These are phyloP conservation scores for Bufotes viridis DNA, from an alignment of 2,797 vertebrate genomes.

Conservation along the genomic window DNA sequence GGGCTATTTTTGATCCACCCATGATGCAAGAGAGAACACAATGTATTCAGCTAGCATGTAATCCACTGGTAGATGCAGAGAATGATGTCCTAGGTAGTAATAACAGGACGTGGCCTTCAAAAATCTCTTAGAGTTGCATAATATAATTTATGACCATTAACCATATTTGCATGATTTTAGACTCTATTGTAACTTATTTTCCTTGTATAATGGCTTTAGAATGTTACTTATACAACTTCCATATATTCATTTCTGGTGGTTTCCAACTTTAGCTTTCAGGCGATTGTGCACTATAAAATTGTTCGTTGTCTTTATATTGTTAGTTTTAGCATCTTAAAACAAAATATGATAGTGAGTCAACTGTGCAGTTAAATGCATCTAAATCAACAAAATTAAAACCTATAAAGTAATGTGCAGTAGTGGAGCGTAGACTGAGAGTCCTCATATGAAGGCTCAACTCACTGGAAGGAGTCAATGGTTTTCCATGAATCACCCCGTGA, in stretches of 20 bases:
- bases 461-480: conserved; percentile 29
- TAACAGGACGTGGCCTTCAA: not conserved
- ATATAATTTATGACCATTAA: not conserved
- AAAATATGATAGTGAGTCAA: not conserved
- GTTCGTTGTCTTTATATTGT: not conserved
- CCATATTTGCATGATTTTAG: not conserved
- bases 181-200: not conserved
- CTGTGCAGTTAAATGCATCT: not conserved
- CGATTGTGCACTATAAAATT: not conserved
- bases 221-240: not conserved
- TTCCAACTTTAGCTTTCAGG: not conserved
- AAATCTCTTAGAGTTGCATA: not conserved
- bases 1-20: not conserved
- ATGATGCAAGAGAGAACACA: not conserved
- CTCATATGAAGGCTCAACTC: conserved; percentile 1
- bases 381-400: conserved; percentile 7
- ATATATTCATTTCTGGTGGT: not conserved
- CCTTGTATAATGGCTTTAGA: not conserved
- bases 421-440: not conserved
- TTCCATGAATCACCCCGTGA: conserved; percentile 44
- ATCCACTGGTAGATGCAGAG: not conserved
- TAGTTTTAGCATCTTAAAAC: not conserved
- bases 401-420: not conserved
- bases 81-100: not conserved
- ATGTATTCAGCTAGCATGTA: not conserved